These are phyloP conservation scores for Synanthedon myopaeformis DNA, from an alignment of 2,888 invertebrate genomes.

Conservation along the genomic window DNA sequence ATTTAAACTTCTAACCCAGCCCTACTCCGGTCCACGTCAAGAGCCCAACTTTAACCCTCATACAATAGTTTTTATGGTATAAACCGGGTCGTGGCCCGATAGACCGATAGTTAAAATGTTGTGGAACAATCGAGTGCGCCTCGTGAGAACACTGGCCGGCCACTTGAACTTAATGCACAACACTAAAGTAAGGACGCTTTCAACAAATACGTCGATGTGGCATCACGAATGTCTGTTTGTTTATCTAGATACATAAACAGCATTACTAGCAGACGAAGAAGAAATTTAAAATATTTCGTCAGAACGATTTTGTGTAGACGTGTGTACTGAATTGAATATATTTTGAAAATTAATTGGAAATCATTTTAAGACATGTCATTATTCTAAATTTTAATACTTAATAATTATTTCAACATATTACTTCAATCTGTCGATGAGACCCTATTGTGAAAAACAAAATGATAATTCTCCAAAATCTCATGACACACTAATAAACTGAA, in stretches of 20 bases:
- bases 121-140: conserved; percentile 49
- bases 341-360: no score
- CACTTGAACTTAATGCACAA: conserved; percentile 34
- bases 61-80: conserved; percentile 13
- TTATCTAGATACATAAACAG: conserved; percentile 4
- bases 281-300: no score
- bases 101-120: conserved; percentile 49
- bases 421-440: no score
- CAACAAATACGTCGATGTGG: conserved; percentile 16
- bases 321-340: no score
- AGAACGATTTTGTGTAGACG: no score
- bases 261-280: background rate
- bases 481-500: no score
- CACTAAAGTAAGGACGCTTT: conserved; percentile 12
- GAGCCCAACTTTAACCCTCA: conserved; percentile 12
- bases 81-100: conserved; percentile 52
- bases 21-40: background rate
- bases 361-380: no score
- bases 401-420: no score
- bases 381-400: no score
- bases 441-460: no score
- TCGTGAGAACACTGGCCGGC: conserved; percentile 51
- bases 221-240: conserved; percentile 25
- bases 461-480: background rate
- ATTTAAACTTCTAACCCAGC: background rate